Base-by-base conservation (phyloP, 2,888 invertebrate genomes). In the Unio delphinus region DNA sequence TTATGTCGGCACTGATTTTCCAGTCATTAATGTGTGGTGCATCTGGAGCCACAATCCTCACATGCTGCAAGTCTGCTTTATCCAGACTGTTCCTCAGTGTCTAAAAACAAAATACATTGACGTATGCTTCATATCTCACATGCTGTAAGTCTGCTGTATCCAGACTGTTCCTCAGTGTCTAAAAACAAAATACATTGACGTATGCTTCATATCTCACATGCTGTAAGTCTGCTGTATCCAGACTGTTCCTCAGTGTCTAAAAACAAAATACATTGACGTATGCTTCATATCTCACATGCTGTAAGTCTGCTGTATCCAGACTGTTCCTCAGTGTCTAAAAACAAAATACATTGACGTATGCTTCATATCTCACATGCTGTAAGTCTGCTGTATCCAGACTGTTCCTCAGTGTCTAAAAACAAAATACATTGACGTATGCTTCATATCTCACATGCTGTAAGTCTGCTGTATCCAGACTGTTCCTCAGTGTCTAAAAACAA, bases 31-130 rank as follows among this genome's bases (percentile, higher is more conserved):
- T 67, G 55, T 66, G 65, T 6, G 74, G 74, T 5, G 74, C 72
- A 83, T 90, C 90, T 8, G 88, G 82, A 20, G 86, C 89, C 23
- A 90, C 87, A 23, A 90, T 83, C 68, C 81, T 76, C 17, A 87
- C 84, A 65, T 84, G 74, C 18, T 68, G 67, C 23, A 89, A 83
- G 3, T 82, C 83, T n/a, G 77, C 70, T 18, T 72, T 62, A 66
- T 87, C 81, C 63, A 90, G 74, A 18, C 65, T 73, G 18, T 61
- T 63, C 55, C 85, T 71, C 65, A 86, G 65, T 0, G 74, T 79
- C 85, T 85, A 69, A 1, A 70, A 68, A 17, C 54, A 57, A 61
- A 62, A 34, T 45, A 45, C 45, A 15, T 45, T 45, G 3, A 15
- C 45, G 15, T 11, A 45, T 45, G 2, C 11, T 11, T 45, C 45